Percentiles rank a stretch among this genome's conserved stretches.
These are phyloP conservation scores for Pseudomyrmex dendroicus DNA, from an alignment of 1,140 invertebrate genomes.

Conservation along the genomic window DNA sequence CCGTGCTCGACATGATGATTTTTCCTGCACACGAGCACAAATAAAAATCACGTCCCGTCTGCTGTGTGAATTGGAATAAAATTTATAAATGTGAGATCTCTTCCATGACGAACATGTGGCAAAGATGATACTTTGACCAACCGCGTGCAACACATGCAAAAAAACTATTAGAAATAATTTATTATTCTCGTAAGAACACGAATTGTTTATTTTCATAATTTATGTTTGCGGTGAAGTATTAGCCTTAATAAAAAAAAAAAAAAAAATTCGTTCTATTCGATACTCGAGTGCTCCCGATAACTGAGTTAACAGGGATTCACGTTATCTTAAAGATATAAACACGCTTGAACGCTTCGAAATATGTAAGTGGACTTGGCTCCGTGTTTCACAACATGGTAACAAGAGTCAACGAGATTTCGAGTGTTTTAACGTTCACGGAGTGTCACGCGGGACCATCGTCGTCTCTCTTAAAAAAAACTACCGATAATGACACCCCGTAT, in stretches of 20 bases:
- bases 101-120: background rate
- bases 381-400: slow-evolving; percentile 16
- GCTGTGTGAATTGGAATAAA: too few species aligned
- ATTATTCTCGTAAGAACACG: background rate
- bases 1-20: slow-evolving; percentile 26
- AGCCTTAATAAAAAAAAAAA: too few species aligned
- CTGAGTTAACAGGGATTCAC: slow-evolving; percentile 51
- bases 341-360: slow-evolving; percentile 38
- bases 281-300: slow-evolving; percentile 55
- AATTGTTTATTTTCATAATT: background rate
- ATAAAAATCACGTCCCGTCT: background rate
- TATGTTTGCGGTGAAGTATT: too few species aligned
- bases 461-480: background rate
- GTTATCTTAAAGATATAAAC: slow-evolving; percentile 71
- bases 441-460: slow-evolving; percentile 22
- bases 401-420: slow-evolving; percentile 42
- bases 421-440: slow-evolving; percentile 19
- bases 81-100: background rate
- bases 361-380: slow-evolving; percentile 59
- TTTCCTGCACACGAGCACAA: background rate
- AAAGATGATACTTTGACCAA: background rate
- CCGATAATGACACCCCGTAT: slow-evolving; percentile 33
- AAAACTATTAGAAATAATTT: too few species aligned
- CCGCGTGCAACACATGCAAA: too few species aligned
- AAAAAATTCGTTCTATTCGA: background rate